Evolutionary conservation across 2,797 vertebrate genomes (phyloP).

Genomic region (Hirundo rustica): DNA sequence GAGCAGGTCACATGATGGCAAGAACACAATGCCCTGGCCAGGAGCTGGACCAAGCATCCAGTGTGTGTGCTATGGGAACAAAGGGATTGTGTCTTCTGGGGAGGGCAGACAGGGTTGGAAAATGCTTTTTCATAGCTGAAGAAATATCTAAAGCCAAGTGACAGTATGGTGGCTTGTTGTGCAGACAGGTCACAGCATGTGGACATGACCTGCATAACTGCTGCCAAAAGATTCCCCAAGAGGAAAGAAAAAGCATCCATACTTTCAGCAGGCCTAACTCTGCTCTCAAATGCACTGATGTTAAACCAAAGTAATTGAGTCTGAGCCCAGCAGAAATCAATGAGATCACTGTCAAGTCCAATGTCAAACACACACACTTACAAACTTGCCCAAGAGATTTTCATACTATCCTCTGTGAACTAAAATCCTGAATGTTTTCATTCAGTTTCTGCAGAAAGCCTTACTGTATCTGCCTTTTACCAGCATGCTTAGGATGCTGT

Average conservation of each 20-base stretch:
- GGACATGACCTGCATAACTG: background rate
- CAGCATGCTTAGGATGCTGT: background rate
- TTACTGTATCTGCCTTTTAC: background rate
- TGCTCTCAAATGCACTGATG: background rate
- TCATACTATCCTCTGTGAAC: background rate
- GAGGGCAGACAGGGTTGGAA: background rate
- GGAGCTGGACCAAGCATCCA: background rate
- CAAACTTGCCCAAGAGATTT: background rate
- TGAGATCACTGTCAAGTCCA: background rate
- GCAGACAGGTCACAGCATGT: background rate
- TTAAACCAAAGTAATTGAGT: conserved; percentile 7
- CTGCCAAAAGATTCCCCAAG: background rate
- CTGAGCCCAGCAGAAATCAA: background rate
- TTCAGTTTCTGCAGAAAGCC: background rate
- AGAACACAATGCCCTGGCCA: background rate
- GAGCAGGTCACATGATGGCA: background rate
- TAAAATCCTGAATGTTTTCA: background rate
- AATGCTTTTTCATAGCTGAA: background rate
- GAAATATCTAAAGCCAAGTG: background rate
- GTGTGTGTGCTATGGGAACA: background rate
- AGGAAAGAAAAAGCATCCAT: background rate
- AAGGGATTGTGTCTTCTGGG: background rate
- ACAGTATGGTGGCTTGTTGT: background rate
- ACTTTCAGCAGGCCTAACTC: background rate
- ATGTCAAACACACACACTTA: background rate